Conservation (phyloP, 2,797 vertebrate genomes). For the Amblyraja radiata region DNA sequence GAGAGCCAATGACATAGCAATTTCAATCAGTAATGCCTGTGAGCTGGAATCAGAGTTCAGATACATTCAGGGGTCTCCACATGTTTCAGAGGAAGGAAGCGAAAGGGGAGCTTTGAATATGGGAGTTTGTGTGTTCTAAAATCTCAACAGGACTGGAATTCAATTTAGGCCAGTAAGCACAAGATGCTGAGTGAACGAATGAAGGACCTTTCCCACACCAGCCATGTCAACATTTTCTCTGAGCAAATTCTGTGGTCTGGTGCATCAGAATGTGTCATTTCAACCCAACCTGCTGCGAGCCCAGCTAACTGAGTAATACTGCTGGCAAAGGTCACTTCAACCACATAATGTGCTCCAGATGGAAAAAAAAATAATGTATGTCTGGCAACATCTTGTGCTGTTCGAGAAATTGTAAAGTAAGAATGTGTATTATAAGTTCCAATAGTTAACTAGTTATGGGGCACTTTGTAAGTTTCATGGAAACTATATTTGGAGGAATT, state of each 20-base stretch:
- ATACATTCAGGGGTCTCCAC: background rate
- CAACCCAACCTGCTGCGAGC: background rate
- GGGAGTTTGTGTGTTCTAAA: background rate
- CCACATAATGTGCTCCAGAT: background rate
- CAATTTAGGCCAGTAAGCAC: background rate
- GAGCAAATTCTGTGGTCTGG: background rate
- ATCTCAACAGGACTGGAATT: background rate
- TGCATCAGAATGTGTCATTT: background rate
- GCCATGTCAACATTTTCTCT: background rate
- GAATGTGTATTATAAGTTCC: background rate
- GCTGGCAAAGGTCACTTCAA: background rate
- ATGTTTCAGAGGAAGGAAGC: background rate
- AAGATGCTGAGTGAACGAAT: background rate
- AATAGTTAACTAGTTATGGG: background rate
- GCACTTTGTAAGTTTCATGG: background rate
- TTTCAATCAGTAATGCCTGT: too few relatives aligned
- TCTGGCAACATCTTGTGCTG: background rate
- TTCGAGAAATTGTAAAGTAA: background rate
- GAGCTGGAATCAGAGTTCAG: too few relatives aligned
- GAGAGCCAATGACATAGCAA: background rate
- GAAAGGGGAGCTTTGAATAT: background rate
- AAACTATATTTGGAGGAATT: background rate
- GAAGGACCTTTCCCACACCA: background rate
- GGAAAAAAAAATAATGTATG: background rate
- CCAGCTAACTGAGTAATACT: too few relatives aligned